Percentiles rank a stretch among this genome's conserved stretches.
phyloP scores from a whole-genome alignment of 2,113 vertebrate species.

The Budorcas taxicolor region DNA sequence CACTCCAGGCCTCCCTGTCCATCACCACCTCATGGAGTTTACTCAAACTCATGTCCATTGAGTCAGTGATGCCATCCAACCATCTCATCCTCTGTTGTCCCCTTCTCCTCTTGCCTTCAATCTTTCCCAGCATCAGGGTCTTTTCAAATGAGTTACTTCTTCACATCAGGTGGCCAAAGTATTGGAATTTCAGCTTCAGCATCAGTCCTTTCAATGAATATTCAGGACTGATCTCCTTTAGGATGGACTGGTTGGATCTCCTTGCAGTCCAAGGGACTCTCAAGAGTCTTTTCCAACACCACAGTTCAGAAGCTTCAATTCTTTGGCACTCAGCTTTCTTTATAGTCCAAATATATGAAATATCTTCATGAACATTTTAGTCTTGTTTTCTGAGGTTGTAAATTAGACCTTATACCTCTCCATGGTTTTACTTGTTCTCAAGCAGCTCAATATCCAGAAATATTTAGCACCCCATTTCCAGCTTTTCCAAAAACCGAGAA shows the following conservation, averaged over 20 bases:
- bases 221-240: neutral
- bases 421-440: neutral
- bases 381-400: neutral
- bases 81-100: neutral
- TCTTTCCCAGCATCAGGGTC: neutral
- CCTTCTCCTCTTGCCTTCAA: neutral
- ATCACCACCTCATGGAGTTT: neutral
- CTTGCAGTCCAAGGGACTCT: neutral
- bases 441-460: neutral
- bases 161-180: neutral
- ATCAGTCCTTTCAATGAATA: neutral
- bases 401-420: neutral
- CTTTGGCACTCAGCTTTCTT: rapidly evolving
- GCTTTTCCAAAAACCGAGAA: neutral
- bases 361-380: neutral
- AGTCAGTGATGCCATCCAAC: neutral
- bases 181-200: neutral
- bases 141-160: neutral
- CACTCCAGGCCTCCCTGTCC: neutral
- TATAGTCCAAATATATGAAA: neutral
- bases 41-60: neutral
- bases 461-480: neutral
- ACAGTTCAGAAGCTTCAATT: neutral
- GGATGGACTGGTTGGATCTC: neutral
- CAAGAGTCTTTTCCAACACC: neutral